These are phyloP conservation scores for Anastatus disparis DNA, from an alignment of 1,140 invertebrate genomes.

Conservation along the genomic window DNA sequence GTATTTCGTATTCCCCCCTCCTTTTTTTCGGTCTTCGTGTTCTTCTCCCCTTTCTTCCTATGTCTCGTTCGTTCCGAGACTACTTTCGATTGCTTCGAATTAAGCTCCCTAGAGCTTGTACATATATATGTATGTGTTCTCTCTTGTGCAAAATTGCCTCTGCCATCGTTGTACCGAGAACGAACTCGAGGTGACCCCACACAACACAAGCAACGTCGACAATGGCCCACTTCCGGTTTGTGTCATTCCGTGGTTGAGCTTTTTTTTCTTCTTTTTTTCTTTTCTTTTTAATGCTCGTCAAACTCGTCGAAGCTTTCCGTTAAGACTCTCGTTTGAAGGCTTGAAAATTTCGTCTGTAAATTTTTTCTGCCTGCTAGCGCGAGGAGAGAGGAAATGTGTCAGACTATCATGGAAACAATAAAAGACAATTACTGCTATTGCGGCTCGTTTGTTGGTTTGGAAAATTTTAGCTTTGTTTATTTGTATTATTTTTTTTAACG, in stretches of 20 bases:
- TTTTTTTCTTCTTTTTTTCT: constrained; percentile 23
- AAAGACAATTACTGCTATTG: no score
- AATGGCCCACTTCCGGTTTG: constrained; percentile 49
- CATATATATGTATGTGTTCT: no score
- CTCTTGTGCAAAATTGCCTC: constrained; percentile 48
- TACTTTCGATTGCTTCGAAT: constrained; percentile 50
- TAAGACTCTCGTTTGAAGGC: neutral
- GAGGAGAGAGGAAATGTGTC: no score
- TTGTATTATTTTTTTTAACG: no score
- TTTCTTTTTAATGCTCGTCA: neutral
- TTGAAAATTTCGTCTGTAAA: no score
- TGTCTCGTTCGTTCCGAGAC: no score
- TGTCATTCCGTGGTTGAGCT: constrained; percentile 18
- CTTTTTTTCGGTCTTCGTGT: neutral
- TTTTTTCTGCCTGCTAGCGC: no score
- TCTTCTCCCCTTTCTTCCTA: neutral
- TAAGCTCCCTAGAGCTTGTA: constrained; percentile 22
- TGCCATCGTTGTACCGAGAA: constrained; percentile 27
- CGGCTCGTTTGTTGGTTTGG: no score
- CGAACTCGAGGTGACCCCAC: constrained; percentile 45
- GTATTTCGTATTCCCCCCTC: no score
- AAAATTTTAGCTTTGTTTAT: no score
- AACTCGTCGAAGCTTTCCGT: neutral
- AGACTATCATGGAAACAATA: no score
- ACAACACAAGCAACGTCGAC: constrained; percentile 21